Evolutionary conservation across 2,888 invertebrate species (phyloP), one percentile per base, ranked within the genome.

Genomic region (Anoncus sp.): DNA sequence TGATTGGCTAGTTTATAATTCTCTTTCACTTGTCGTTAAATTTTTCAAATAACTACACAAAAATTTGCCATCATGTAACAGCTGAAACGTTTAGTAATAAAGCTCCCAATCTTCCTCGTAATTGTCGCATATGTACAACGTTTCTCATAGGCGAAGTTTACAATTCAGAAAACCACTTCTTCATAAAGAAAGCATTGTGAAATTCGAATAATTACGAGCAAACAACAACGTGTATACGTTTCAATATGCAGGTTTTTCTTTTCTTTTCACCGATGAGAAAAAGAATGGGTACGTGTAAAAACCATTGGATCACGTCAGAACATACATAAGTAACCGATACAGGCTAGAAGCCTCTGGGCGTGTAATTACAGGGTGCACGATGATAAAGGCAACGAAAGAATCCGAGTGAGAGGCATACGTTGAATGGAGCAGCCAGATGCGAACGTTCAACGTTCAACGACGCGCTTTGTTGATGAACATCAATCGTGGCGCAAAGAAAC

Each of bases 341-440:
- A 65, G 71, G 63, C 20, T 55, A 59, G 65, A 62, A 66, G 53
- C 71, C 75, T 75, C 65, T 55, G 51, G 57, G 59, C 12, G 53
- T 55, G 69, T 80, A 75, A 80, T 80, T 77, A 77, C 77, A 70
- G 69, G 59, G 75, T 75, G 71, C 69, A 31, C 10, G 72, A 72
- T 80, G 80, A 77, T 66, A 59, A 75, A 77, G 80, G 59, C 75
- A 49, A 24, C 43, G 57, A 40, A 62, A 75, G 65, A 65, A 76
- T 71, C 60, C 60, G 35, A 20, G n/a, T n/a, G 57, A 51, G 40
- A 49, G 59, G 35, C 24, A 47, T 51, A 71, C 63, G 71, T 71
- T 63, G 67, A 75, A 62, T 62, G 47, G 40, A 40, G 53, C 31
- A 12, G 62, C 60, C 55, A 51, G 51, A 77, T 38, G 71, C 31